These are phyloP conservation scores for Eupithecia vulgata DNA, from an alignment of 2,888 invertebrate genomes.

Conservation along the genomic window DNA sequence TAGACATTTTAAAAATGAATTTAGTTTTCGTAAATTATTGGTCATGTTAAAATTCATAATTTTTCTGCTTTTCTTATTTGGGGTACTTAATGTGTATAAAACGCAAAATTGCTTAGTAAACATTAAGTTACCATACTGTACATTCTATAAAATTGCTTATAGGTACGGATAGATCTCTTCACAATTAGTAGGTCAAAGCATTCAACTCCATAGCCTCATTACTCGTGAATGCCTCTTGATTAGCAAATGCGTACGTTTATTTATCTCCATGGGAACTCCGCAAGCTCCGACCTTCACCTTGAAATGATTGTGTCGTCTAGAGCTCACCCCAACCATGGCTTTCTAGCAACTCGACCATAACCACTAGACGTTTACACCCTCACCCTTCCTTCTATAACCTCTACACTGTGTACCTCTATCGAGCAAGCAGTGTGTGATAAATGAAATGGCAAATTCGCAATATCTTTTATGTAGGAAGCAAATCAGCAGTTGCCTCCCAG, in stretches of 20 bases:
- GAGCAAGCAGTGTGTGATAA: conserved; percentile 49
- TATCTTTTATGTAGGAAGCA: conserved; percentile 29
- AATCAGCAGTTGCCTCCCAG: conserved; percentile 54
- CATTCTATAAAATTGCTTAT: conserved; percentile 4
- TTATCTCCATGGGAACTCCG: conserved; percentile 63
- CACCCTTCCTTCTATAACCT: conserved; percentile 40
- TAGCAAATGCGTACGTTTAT: conserved; percentile 45
- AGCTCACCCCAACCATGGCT: conserved; percentile 48
- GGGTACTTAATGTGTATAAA: conserved; percentile 2
- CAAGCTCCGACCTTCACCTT: conserved; percentile 68
- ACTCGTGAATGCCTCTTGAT: conserved; percentile 59
- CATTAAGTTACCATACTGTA: background rate
- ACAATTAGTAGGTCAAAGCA: conserved; percentile 29
- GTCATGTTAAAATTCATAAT: background rate
- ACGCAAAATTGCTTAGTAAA: background rate
- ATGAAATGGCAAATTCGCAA: conserved; percentile 18
- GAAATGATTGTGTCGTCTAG: conserved; percentile 62
- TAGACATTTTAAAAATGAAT: conserved; percentile 32
- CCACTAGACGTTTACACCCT: conserved; percentile 29
- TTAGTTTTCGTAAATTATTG: conserved; percentile 23
- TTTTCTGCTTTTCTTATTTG: background rate
- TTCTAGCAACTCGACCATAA: conserved; percentile 42
- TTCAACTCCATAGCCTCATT: conserved; percentile 51
- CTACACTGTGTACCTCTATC: background rate
- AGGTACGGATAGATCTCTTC: conserved; percentile 16